phyloP scores from a whole-genome alignment of 2,797 vertebrate species.

The Leptoclinus maculatus region DNA sequence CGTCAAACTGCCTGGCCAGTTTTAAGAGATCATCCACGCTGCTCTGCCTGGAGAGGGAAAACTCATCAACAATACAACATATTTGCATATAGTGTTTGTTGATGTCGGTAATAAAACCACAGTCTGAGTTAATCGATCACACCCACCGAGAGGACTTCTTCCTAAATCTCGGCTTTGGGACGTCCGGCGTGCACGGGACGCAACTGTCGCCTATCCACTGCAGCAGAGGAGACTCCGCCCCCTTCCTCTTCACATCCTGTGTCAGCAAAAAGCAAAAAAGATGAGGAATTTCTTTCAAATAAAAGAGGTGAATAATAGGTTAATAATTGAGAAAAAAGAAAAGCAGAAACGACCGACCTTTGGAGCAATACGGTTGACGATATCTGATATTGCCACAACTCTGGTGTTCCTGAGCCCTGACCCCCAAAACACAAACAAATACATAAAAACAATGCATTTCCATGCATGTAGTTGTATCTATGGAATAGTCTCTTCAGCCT shows the following conservation, averaged over 20 bases:
- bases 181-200: conserved; percentile 87
- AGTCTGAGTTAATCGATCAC: background rate
- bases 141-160: conserved; percentile 76
- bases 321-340: background rate
- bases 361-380: conserved; percentile 85
- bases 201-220: conserved; percentile 92
- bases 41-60: conserved; percentile 79
- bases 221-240: conserved; percentile 83
- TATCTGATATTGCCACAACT: conserved; percentile 84
- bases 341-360: conserved; percentile 71
- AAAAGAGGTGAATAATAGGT: background rate
- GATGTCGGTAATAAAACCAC: background rate
- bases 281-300: background rate
- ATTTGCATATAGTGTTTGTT: background rate
- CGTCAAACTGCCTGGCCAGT: conserved; percentile 94
- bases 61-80: no score
- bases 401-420: conserved; percentile 43
- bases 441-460: background rate
- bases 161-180: conserved; percentile 63
- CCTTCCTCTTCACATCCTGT: conserved; percentile 85
- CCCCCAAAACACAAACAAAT: conserved; percentile 26
- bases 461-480: background rate
- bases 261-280: conserved; percentile 11
- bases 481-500: background rate
- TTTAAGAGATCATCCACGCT: conserved; percentile 93